Base-by-base conservation (phyloP, 2,113 vertebrate species). In the Oncorhynchus mykiss region DNA sequence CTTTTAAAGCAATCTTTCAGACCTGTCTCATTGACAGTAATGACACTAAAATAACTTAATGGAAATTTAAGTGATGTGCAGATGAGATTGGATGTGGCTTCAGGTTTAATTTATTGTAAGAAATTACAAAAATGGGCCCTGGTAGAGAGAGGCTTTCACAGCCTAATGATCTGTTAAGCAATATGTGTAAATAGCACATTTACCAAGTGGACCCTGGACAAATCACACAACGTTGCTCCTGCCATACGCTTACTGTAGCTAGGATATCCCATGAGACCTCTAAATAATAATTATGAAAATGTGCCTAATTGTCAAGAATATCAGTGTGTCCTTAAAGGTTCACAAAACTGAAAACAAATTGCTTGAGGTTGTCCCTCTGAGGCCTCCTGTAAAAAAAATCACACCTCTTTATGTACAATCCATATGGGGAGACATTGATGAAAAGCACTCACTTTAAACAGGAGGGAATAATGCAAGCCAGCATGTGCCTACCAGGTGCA, bases 401-500 rank as follows among this genome's bases (percentile, higher is more conserved):
- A 69, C 51, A 12, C 48, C 22, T 60, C 39, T 75, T 66, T 31
- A 66, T 74, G 27, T 51, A 39, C 11, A 29, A 62, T 69, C 65
- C 76, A 64, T 49, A 29, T 3, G 16, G 25, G 81, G 8, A 27
- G 48, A 83, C 73, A 81, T 73, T 73, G 75, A 71, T 78, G 27
- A 76, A 81, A 84, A 75, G 71, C 67, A 70, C 59, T 59, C n/a
- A 65, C 70, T 77, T 77, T 75, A 80, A 85, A 74, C 29, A 67
- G 22, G 80, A 59, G n/a, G 45, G 76, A 72, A 78, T 77, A 74
- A 84, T 82, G 88, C 83, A 80, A 11, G 80, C 87, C 90, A 91
- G 92, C 93, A 94, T 93, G 91, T 95, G 92, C 92, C 91, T 92
- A 86, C 92, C 94, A 95, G 94, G 92, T 95, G 93, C 88, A 80